These are phyloP conservation scores for Ypsolopha sequella DNA, from an alignment of 2,888 invertebrate species.

Conservation along the genomic window DNA sequence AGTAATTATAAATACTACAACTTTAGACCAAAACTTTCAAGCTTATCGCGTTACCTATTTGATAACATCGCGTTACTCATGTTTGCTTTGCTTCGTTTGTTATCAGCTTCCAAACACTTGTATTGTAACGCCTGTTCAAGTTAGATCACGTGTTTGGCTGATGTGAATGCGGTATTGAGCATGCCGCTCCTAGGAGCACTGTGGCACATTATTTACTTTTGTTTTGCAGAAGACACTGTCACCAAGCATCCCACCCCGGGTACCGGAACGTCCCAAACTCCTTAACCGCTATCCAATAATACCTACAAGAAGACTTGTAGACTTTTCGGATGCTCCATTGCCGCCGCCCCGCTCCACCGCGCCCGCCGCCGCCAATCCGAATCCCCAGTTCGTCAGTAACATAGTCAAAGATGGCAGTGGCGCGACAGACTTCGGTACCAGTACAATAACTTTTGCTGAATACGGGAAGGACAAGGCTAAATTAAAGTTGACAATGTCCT, in stretches of 20 bases:
- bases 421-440: conserved; percentile 47
- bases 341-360: conserved; percentile 47
- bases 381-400: conserved; percentile 51
- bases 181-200: conserved; percentile 33
- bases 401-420: conserved; percentile 41
- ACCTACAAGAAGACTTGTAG: conserved; percentile 55
- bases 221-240: conserved; percentile 64
- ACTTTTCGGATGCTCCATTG: conserved; percentile 51
- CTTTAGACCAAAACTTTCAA: too few species aligned
- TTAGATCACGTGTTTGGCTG: too few species aligned
- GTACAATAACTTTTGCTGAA: conserved; percentile 58
- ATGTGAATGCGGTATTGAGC: not conserved
- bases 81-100: too few species aligned
- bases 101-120: too few species aligned
- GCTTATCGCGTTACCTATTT: too few species aligned
- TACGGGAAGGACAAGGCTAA: conserved; percentile 45
- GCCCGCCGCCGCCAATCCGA: conserved; percentile 19
- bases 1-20: too few species aligned
- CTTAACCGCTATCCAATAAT: conserved; percentile 56
- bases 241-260: conserved; percentile 54
- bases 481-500: conserved; percentile 48
- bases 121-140: too few species aligned
- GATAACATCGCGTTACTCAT: too few species aligned
- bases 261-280: conserved; percentile 57
- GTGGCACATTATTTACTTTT: conserved; percentile 60